A percentile compares a stretch with the other conserved stretches of the same genome.
Conservation (phyloP, 2,888 invertebrate species). For the Lepetodrilus schrolli region DNA sequence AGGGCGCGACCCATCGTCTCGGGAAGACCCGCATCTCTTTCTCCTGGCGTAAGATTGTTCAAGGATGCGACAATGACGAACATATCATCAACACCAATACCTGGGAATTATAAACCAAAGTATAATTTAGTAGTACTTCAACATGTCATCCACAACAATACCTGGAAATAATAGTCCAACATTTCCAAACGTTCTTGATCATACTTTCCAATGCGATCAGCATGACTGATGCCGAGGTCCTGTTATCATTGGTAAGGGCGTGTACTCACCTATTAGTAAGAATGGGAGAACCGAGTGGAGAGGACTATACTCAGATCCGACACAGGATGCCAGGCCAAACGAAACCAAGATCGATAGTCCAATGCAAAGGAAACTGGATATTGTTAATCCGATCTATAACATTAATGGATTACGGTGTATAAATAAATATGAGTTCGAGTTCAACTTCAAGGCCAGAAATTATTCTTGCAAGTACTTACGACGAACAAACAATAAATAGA, state of each 20-base stretch:
- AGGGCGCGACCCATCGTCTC: slow-evolving; percentile 52
- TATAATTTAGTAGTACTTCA: too few relatives aligned
- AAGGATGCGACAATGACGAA: slow-evolving; percentile 83
- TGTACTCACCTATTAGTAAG: slow-evolving; percentile 83
- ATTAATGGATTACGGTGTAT: slow-evolving; percentile 29
- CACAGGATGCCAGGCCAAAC: slow-evolving; percentile 83
- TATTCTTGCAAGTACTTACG: too few relatives aligned
- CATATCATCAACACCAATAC: slow-evolving; percentile 84
- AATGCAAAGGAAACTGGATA: slow-evolving; percentile 83
- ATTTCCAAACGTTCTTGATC: too few relatives aligned
- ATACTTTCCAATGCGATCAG: too few relatives aligned
- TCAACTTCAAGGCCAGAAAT: too few relatives aligned
- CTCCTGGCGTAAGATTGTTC: slow-evolving; percentile 49
- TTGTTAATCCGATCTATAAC: slow-evolving; percentile 80
- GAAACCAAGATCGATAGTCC: slow-evolving; percentile 84
- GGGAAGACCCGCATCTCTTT: slow-evolving; percentile 45
- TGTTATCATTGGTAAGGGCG: too few relatives aligned
- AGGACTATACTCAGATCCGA: slow-evolving; percentile 85
- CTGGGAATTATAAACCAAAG: too few relatives aligned
- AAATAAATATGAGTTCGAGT: too few relatives aligned
- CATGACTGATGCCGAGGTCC: too few relatives aligned
- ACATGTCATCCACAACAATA: too few relatives aligned
- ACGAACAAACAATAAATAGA: too few relatives aligned
- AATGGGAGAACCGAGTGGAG: slow-evolving; percentile 89
- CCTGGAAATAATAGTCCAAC: too few relatives aligned